Evolutionary conservation across 2,797 vertebrate genomes (phyloP).

Genomic region (Synanceia verrucosa): DNA sequence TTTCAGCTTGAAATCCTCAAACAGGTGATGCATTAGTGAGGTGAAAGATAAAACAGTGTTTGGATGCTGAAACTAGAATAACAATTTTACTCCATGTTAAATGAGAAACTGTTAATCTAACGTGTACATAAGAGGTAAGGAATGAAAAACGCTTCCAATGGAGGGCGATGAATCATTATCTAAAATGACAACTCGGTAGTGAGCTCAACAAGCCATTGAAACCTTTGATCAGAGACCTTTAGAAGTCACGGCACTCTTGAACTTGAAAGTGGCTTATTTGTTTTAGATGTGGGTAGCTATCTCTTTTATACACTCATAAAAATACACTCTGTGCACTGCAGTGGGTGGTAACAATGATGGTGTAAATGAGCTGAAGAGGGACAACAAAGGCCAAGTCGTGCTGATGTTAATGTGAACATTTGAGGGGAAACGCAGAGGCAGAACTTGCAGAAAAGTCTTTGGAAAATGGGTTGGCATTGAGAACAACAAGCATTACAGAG

Average conservation of each 20-base stretch:
- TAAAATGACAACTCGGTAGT: conserved; percentile 45
- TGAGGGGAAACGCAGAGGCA: not conserved
- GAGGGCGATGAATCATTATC: conserved; percentile 28
- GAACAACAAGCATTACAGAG: conserved; percentile 17
- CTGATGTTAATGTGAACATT: conserved; percentile 41
- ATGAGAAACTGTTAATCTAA: conserved; percentile 4
- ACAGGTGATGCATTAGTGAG: conserved; percentile 25
- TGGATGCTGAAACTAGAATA: conserved; percentile 10
- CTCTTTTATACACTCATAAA: conserved; percentile 65
- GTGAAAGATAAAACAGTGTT: conserved; percentile 36
- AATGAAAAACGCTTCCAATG: conserved; percentile 5
- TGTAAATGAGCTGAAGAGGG: conserved; percentile 54
- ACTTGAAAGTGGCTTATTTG: conserved; percentile 65
- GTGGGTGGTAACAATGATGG: conserved; percentile 26
- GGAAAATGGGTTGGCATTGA: not conserved
- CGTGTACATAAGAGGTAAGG: too few species aligned
- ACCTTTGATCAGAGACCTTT: conserved; percentile 69
- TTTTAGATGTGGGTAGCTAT: conserved; percentile 52
- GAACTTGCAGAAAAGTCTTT: conserved; percentile 4
- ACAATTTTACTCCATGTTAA: conserved; percentile 1
- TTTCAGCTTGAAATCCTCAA: conserved; percentile 42
- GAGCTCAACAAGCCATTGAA: conserved; percentile 49
- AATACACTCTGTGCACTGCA: conserved; percentile 35
- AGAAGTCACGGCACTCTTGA: conserved; percentile 66
- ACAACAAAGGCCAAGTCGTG: conserved; percentile 39